Base-by-base conservation (phyloP, 1,140 invertebrate species). In the Sinella curviseta region DNA sequence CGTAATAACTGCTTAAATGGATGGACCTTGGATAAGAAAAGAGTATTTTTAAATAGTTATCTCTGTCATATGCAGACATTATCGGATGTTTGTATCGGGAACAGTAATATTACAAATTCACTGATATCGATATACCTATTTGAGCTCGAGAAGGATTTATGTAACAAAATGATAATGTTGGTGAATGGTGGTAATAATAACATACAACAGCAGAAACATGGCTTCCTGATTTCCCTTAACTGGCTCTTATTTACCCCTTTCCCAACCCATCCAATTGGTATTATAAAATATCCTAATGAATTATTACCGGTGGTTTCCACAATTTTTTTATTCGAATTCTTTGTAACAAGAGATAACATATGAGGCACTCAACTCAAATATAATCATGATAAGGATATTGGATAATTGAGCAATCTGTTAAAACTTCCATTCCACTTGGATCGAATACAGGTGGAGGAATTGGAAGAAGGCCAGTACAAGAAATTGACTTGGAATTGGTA, bases 181-280 rank as follows among this genome's bases (percentile, higher is more conserved):
- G 20, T 48, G 39, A 48, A 20, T 48, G 39, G 39, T 48, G 39
- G 20, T 48, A 48, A 48, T 48, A 48, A 48, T 48, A 48, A 48
- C 39, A 48, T 12, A 17, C 57, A 26, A 26, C 24, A 26, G 16
- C 14, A 70, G 31, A 70, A 70, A 70, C 65, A 70, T 70, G 65
- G 65, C 65, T 70, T 70, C 65, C 65, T 70, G 65, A 70, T 70
- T 70, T 70, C 65, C 65, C 30, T n/a, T 33, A 70, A 70, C 65
- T 24, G 12, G 3, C 24, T 70, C 55, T 60, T 26, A 70, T 31
- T 8, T 33, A 12, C 31, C 4, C 57, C 57, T n/a, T 20, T 20
- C 24, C 57, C 57, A 65, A 8, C 57, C 65, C 65, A 70, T 70
- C 28, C 31, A 70, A 31, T 70, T 30, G 31, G 31, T n/a, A 70